Conservation (phyloP, 2,113 vertebrate genomes). For the Gila orcuttii region DNA sequence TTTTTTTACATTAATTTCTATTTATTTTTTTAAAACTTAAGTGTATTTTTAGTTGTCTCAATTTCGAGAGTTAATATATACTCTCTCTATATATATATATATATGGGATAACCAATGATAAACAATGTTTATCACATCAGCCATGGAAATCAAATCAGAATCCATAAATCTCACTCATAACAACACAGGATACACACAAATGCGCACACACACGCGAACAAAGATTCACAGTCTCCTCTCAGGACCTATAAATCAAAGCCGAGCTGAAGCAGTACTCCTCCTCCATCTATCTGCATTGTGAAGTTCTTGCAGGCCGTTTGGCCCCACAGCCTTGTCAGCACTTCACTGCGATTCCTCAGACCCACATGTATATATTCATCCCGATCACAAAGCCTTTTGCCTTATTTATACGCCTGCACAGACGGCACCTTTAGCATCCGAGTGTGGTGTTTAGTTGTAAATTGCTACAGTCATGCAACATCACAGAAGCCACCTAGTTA, state of each 20-base stretch:
- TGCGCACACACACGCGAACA: background rate
- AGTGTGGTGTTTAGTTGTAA: slow-evolving; percentile 48
- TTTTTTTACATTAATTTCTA: too few relatives aligned
- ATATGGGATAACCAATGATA: background rate
- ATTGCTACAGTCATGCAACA: slow-evolving; percentile 52
- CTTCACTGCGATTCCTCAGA: slow-evolving; percentile 38
- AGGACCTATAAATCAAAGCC: slow-evolving; percentile 50
- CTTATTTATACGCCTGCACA: slow-evolving; percentile 54
- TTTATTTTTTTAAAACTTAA: too few relatives aligned
- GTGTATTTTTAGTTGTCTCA: too few relatives aligned
- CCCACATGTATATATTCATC: slow-evolving; percentile 51
- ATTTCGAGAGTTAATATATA: too few relatives aligned
- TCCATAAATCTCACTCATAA: slow-evolving; percentile 35
- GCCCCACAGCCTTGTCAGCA: slow-evolving; percentile 52
- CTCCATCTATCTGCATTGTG: slow-evolving; percentile 43
- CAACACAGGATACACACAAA: background rate
- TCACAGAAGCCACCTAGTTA: slow-evolving; percentile 28
- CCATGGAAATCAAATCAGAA: slow-evolving; percentile 48
- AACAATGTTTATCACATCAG: slow-evolving; percentile 26
- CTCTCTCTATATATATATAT: too few relatives aligned
- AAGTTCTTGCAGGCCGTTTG: slow-evolving; percentile 30
- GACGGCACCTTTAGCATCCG: slow-evolving; percentile 47
- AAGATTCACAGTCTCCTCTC: slow-evolving; percentile 22
- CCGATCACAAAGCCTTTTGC: slow-evolving; percentile 54
- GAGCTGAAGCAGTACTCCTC: slow-evolving; percentile 26